These are phyloP conservation scores for Sander lucioperca DNA, from an alignment of 2,113 vertebrate species.

Conservation along the genomic window DNA sequence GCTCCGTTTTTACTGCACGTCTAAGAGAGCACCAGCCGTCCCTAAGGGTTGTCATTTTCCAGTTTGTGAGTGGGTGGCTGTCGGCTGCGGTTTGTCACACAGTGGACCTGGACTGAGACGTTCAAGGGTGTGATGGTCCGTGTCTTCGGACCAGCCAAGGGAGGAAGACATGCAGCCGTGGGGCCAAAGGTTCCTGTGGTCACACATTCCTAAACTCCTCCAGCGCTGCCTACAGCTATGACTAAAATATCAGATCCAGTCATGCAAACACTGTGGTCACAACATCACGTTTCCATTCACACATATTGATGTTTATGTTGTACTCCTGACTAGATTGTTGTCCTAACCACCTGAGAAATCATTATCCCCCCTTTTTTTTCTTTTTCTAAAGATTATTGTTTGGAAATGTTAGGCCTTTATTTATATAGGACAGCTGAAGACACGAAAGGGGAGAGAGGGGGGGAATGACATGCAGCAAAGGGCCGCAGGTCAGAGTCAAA, in stretches of 20 bases:
- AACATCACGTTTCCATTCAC: constrained; percentile 67
- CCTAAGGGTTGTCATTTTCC: constrained; percentile 83
- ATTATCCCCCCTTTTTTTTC: background rate
- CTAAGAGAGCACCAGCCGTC: constrained; percentile 58
- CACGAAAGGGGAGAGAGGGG: no score
- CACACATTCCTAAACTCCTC: constrained; percentile 84
- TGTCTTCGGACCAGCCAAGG: constrained; percentile 73
- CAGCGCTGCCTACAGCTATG: constrained; percentile 78
- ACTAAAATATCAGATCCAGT: constrained; percentile 81
- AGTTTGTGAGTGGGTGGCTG: constrained; percentile 80
- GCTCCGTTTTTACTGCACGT: constrained; percentile 65
- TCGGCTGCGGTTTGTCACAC: constrained; percentile 81
- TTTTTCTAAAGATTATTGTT: no score
- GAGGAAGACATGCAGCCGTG: constrained; percentile 68
- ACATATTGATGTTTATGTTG: constrained; percentile 68
- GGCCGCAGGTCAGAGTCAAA: no score
- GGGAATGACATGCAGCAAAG: no score
- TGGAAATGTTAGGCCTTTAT: no score
- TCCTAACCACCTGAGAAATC: constrained; percentile 2
- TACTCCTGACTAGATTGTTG: constrained; percentile 33
- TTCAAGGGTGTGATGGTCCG: constrained; percentile 70
- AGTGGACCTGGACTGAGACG: constrained; percentile 75
- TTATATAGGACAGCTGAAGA: no score
- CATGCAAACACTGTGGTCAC: constrained; percentile 72
- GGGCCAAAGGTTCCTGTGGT: constrained; percentile 80